Percentiles rank a stretch among this genome's conserved stretches.
Conservation (phyloP, 2,797 vertebrate genomes). For the Malacoctenus gilli region DNA sequence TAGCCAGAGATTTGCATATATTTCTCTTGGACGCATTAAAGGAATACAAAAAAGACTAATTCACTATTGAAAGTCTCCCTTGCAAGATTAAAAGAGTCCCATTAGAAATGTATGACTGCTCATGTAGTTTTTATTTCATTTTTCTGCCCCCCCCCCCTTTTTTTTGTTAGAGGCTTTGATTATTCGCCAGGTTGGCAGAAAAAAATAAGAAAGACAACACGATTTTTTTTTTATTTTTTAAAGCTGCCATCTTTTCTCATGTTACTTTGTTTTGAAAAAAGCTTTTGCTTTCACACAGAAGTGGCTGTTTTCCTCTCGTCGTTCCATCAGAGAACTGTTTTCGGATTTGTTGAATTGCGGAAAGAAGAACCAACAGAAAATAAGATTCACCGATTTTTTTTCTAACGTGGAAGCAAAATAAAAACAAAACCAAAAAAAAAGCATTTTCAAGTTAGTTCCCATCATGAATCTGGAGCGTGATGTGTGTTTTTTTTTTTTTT, state of each 20-base stretch:
- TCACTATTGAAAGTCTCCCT: conserved; percentile 83
- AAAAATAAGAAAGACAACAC: conserved; percentile 13
- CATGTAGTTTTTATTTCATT: conserved; percentile 81
- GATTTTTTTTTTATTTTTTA: conserved; percentile 6
- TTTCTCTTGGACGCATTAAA: conserved; percentile 84
- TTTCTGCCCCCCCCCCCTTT: conserved; percentile 39
- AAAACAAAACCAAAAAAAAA: too few species aligned
- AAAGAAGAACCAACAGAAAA: too few species aligned
- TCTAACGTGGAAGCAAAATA: too few species aligned
- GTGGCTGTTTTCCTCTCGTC: conserved; percentile 11
- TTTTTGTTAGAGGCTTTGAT: conserved; percentile 77
- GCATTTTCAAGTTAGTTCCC: neutral
- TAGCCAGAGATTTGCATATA: conserved; percentile 86
- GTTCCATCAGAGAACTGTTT: too few species aligned
- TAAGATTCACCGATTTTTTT: too few species aligned
- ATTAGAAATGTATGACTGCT: conserved; percentile 84
- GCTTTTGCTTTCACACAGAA: conserved; percentile 28
- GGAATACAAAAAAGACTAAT: conserved; percentile 83
- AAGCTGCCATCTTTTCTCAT: conserved; percentile 41
- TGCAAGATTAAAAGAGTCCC: conserved; percentile 83
- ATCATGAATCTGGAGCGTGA: neutral
- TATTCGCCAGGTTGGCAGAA: conserved; percentile 72
- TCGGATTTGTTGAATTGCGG: too few species aligned
- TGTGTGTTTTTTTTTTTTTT: too few species aligned
- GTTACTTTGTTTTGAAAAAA: conserved; percentile 54